Evolutionary conservation across 1,140 invertebrate genomes (phyloP).

Genomic region (Drosophila kurseongensis): DNA sequence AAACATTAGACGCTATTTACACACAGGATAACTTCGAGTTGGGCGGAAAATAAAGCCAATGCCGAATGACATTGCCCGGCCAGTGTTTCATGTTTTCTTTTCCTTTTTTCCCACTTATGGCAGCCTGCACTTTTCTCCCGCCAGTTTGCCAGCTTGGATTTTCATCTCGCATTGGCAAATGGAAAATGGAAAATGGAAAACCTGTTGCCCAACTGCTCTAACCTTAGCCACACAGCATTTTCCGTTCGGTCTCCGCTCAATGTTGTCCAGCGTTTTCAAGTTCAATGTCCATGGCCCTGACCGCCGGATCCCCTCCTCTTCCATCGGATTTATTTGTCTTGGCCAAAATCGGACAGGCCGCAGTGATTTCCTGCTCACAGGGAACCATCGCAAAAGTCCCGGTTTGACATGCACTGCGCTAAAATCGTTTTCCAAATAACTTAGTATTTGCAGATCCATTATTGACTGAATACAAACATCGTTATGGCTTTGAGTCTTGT

Average conservation of each 20-base stretch:
- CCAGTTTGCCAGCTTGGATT: background rate
- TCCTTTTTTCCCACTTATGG: slow-evolving; percentile 10
- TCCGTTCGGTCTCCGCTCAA: slow-evolving; percentile 2
- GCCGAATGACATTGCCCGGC: slow-evolving; percentile 29
- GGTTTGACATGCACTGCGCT: slow-evolving; percentile 15
- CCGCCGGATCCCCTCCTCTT: slow-evolving; percentile 8
- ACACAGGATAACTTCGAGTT: slow-evolving; percentile 6
- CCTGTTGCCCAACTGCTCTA: slow-evolving; percentile 27
- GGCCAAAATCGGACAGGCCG: slow-evolving; percentile 16
- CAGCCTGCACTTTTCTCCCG: background rate
- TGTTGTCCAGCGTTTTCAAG: slow-evolving; percentile 41
- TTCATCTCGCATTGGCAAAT: slow-evolving; percentile 9
- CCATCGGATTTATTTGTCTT: slow-evolving; percentile 22
- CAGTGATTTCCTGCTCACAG: slow-evolving; percentile 23
- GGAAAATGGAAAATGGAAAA: slow-evolving; percentile 25
- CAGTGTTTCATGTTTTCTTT: slow-evolving; percentile 6
- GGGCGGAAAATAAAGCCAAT: slow-evolving; percentile 22
- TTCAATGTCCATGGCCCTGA: slow-evolving; percentile 71
- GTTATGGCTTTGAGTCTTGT: too few species aligned
- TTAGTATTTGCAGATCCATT: too few species aligned
- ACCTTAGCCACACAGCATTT: slow-evolving; percentile 18
- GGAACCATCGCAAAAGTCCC: slow-evolving; percentile 7
- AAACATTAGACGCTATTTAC: slow-evolving; percentile 16
- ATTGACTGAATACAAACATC: too few species aligned
- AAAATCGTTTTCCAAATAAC: background rate